Evolutionary conservation across 2,113 vertebrate genomes (phyloP).

Genomic region (Oreochromis tanganicae): DNA sequence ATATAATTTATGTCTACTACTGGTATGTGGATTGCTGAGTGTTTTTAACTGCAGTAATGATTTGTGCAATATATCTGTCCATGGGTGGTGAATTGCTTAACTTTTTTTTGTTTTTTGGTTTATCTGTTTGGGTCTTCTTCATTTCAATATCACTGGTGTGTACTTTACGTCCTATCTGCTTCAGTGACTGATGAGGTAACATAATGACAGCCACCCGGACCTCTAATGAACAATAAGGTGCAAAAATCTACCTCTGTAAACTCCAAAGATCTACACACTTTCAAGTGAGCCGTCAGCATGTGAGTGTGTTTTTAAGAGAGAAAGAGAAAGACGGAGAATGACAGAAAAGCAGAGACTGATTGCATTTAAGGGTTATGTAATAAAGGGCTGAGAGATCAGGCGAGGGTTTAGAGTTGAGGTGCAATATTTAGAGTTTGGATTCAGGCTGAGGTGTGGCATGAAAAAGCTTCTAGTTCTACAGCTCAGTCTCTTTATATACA

Average conservation of each 20-base stretch:
- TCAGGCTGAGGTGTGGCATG: constrained; percentile 43
- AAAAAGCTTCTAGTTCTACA: constrained; percentile 41
- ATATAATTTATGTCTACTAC: background rate
- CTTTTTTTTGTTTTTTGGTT: constrained; percentile 38
- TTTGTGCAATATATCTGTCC: background rate
- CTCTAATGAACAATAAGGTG: constrained; percentile 63
- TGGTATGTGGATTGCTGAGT: background rate
- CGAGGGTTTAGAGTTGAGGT: constrained; percentile 32
- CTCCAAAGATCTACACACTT: constrained; percentile 34
- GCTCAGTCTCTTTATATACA: constrained; percentile 59
- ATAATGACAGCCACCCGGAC: constrained; percentile 46
- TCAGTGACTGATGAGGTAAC: constrained; percentile 53
- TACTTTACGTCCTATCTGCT: constrained; percentile 41
- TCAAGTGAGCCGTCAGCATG: constrained; percentile 32
- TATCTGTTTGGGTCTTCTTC: constrained; percentile 6
- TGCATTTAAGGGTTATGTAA: background rate
- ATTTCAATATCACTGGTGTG: background rate
- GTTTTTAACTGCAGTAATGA: background rate
- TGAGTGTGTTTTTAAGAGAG: constrained; percentile 7
- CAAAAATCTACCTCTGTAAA: constrained; percentile 61
- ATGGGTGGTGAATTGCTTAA: background rate
- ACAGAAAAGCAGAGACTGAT: background rate
- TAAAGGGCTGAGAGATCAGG: constrained; percentile 25
- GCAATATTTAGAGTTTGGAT: constrained; percentile 51
- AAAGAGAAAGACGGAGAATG: background rate